Evolutionary conservation across 2,113 vertebrate genomes (phyloP).

Genomic region (Eleginops maclovinus): DNA sequence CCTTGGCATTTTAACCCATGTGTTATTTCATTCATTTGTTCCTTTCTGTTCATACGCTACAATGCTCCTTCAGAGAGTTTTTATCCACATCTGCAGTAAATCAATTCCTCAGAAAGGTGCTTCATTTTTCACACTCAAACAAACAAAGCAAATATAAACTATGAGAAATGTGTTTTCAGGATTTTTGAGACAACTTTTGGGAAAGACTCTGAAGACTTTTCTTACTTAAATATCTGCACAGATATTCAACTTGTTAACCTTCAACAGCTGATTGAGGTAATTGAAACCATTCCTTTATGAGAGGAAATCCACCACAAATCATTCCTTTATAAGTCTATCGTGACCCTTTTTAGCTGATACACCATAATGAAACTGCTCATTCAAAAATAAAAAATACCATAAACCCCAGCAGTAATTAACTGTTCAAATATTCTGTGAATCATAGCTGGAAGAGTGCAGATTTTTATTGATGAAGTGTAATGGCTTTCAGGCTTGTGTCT

Average conservation of each 20-base stretch:
- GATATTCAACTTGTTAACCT: neutral
- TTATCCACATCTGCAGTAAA: neutral
- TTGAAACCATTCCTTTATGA: neutral
- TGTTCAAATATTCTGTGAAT: conserved; percentile 15
- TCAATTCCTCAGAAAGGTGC: neutral
- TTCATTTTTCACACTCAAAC: conserved; percentile 2
- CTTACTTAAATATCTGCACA: neutral
- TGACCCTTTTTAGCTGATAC: neutral
- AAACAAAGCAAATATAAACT: conserved; percentile 12
- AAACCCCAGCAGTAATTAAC: neutral
- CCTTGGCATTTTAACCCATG: neutral
- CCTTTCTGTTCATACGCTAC: conserved; percentile 11
- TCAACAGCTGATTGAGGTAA: neutral
- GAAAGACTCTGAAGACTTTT: neutral
- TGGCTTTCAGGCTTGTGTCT: conserved; percentile 44
- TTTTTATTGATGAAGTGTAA: conserved; percentile 63
- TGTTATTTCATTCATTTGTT: too few species aligned
- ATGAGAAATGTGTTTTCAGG: neutral
- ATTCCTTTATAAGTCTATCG: neutral
- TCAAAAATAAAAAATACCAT: conserved; percentile 16
- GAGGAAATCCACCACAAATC: neutral
- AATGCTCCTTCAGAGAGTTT: neutral
- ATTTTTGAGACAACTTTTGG: neutral
- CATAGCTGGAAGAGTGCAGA: neutral
- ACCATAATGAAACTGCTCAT: neutral